Percentiles rank a stretch among this genome's conserved stretches.
These are phyloP conservation scores for Tethya wilhelma DNA, from an alignment of 37 sponge, comb jelly and placozoan species.

Conservation along the genomic window DNA sequence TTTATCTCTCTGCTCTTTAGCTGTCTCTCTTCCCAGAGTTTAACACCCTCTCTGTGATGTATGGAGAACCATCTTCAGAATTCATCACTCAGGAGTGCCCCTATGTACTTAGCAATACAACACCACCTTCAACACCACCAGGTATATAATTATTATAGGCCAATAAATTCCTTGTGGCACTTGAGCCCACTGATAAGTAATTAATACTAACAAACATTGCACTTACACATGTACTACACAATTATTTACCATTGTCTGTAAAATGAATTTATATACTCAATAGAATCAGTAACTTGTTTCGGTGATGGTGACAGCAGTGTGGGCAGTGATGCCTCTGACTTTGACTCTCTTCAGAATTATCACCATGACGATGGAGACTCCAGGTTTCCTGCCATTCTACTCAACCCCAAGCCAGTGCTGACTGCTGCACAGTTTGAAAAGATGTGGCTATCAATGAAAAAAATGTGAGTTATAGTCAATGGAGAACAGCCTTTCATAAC, in stretches of 20 bases:
- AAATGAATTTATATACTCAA: not conserved
- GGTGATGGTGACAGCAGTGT: not conserved
- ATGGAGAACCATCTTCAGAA: slow-evolving; percentile 51
- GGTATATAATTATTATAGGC: not conserved
- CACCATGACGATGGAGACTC: no score
- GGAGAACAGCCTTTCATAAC: no score
- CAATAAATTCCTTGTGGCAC: no score
- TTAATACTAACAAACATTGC: no score
- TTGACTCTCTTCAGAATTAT: no score
- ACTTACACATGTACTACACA: no score
- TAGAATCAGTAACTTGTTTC: not conserved
- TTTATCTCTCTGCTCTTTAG: no score
- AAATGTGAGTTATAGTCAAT: slow-evolving; percentile 40
- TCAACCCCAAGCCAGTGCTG: slow-evolving; percentile 65
- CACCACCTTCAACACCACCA: not conserved
- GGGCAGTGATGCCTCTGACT: not conserved
- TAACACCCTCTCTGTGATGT: slow-evolving; percentile 90
- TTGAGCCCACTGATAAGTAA: no score
- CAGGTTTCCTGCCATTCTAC: slow-evolving; percentile 44
- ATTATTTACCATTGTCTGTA: not conserved
- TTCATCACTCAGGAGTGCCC: slow-evolving; percentile 83
- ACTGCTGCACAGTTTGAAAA: slow-evolving; percentile 81
- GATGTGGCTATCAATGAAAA: slow-evolving; percentile 62
- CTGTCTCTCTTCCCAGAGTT: slow-evolving; percentile 77
- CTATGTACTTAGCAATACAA: slow-evolving; percentile 37